These are phyloP conservation scores for Mustelus asterias DNA, from an alignment of 2,113 vertebrate species.

Conservation along the genomic window DNA sequence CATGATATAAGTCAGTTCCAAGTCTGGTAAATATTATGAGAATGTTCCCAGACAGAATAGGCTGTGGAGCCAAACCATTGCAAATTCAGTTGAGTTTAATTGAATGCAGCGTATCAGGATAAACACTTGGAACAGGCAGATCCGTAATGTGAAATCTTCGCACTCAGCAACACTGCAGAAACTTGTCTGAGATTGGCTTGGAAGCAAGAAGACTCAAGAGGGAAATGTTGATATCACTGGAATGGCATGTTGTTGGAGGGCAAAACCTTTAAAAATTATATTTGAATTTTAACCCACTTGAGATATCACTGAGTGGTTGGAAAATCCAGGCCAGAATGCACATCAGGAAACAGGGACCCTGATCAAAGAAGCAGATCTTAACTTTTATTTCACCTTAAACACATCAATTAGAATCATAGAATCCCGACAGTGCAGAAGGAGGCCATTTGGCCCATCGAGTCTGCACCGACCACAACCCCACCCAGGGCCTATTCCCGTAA, in stretches of 20 bases:
- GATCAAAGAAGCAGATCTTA: background rate
- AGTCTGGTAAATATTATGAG: conserved; percentile 1
- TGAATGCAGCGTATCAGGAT: background rate
- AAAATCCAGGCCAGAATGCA: background rate
- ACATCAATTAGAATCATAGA: background rate
- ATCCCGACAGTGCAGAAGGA: too few relatives aligned
- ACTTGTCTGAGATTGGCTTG: background rate
- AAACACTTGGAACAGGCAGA: conserved; percentile 8
- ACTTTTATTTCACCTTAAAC: background rate
- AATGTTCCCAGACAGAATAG: background rate
- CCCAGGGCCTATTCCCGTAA: too few relatives aligned
- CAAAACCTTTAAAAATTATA: background rate
- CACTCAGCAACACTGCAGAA: background rate
- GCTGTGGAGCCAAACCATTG: background rate
- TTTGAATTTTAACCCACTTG: background rate
- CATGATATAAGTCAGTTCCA: background rate
- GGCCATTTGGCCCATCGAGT: too few relatives aligned
- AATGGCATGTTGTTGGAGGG: background rate
- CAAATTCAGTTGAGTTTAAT: background rate
- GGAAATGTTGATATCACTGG: background rate
- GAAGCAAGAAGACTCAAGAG: background rate
- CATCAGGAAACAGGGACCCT: background rate
- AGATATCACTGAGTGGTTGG: background rate
- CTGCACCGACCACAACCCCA: too few relatives aligned
- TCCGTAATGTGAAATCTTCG: background rate